Conservation (phyloP, 2,797 vertebrate species). For the Bovichtus variegatus region DNA sequence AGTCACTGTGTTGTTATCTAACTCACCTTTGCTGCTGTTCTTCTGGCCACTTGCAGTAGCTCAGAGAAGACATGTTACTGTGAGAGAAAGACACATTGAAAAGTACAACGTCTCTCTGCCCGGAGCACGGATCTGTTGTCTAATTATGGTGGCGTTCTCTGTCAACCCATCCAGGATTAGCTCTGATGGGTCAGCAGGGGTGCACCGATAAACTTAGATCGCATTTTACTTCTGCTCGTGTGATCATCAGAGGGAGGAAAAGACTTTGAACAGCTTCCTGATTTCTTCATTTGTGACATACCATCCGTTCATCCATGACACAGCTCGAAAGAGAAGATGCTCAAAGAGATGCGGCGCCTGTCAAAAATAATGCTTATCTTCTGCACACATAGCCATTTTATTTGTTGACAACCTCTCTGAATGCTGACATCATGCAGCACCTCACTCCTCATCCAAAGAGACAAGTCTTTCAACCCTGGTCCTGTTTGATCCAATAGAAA, state of each 20-base stretch:
- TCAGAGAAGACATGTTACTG: background rate
- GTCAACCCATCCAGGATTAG: constrained; percentile 36
- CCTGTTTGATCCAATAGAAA: constrained; percentile 74
- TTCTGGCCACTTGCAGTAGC: background rate
- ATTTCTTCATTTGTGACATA: constrained; percentile 17
- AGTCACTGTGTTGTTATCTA: constrained; percentile 54
- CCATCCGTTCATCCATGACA: constrained; percentile 7
- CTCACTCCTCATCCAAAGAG: constrained; percentile 33
- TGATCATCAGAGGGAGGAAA: constrained; percentile 12
- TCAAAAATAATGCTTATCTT: constrained; percentile 6
- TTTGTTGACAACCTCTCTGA: constrained; percentile 27
- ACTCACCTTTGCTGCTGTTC: constrained; percentile 37
- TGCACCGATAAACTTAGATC: constrained; percentile 21
- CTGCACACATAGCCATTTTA: background rate
- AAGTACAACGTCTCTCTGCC: constrained; percentile 3
- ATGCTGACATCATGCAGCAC: constrained; percentile 40
- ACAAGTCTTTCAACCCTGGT: constrained; percentile 62
- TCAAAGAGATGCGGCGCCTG: constrained; percentile 5
- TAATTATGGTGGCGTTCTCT: constrained; percentile 26
- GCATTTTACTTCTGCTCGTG: constrained; percentile 22
- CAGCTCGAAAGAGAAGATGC: background rate
- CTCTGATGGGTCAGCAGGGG: constrained; percentile 29
- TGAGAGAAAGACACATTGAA: background rate
- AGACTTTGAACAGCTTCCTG: constrained; percentile 11
- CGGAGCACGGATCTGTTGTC: background rate